Base-by-base conservation (phyloP, 2,797 vertebrate species). In the Enteromius treurensis region DNA sequence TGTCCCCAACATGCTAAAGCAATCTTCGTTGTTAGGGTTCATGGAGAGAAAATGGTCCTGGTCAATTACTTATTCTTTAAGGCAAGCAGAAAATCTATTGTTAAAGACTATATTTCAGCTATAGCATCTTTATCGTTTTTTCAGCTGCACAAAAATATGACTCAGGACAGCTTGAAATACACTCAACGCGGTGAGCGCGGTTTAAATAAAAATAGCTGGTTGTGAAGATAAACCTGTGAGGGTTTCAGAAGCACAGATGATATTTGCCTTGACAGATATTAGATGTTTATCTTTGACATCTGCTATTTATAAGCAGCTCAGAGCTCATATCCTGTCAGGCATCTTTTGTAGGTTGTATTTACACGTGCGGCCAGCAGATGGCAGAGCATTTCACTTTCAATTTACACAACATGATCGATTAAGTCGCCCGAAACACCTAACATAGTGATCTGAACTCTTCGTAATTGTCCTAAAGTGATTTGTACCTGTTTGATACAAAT, bases 121-220 rank as follows among this genome's bases (percentile, higher is more conserved):
- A 21, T 62, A 71, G 53, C 32, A 21, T 75, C 67, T 85, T 85
- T 82, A 73, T 65, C 78, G 67, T 14, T 34, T 85, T 40, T 85
- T 70, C 26, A 0, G n/a, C 26, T 1, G 19, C 10, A 42, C 81
- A 77, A 68, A 77, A 45, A 77, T 32, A 42, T 76, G 37, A 82
- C 13, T 62, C 53, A 51, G 1, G 26, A 47, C 47, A 58, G 40
- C 26, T 45, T 58, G 9, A 65, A 79, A 65, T 37, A 6, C 77
- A 65, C 68, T 68, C 23, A 1, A 26, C 47, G 2, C 40, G 45
- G 19, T 40, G 65, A 42, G 1, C 11, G 13, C 9, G 26, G 21
- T 51, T 40, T 32, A 75, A 23, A 74, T 42, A 58, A 80, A 68
- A 40, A 7, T 3, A 0, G 10, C 21, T 37, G 80, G 3, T 21